Base-by-base conservation (phyloP, 2,888 invertebrate species). In the Phyto melanocephala region DNA sequence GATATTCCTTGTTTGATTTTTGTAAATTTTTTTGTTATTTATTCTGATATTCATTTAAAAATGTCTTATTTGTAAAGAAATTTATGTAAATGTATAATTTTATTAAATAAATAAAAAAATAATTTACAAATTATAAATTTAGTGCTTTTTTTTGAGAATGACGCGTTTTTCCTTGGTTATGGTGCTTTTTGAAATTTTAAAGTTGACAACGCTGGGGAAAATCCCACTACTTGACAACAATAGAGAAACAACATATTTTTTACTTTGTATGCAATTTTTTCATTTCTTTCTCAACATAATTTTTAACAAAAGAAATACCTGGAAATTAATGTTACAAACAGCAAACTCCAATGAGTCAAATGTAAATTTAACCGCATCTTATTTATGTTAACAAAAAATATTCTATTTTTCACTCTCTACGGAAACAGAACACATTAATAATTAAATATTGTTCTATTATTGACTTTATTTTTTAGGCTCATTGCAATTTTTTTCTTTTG, bases 321-420 rank as follows among this genome's bases (percentile, higher is more conserved):
- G 40, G 84, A 85, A 74, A 85, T 83, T 56, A 85, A 80, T 76
- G 85, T 83, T 62, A 84, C 63, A 65, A 83, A 78, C 65, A 85
- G 50, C 54, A 85, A 47, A 54, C 85, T 81, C 77, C 84, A 82
- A 67, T 83, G 71, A 13, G 80, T 80, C 22, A 71, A 68, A 76
- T 74, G 70, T 78, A 84, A 81, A 72, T 84, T 82, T 28, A 83
- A 65, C 58, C 77, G 81, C 86, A 85, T 86, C 80, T 83, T 85
- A 45, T 54, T 70, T 67, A 5, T 52, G 20, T 58, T 28, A 5
- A 8, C 10, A 24, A 58, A 33, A 1, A 15, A 10, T 33, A 40
- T 13, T 35, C 15, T 56, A 15, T 17, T 56, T 17, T 47, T 0
- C n/a, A 33, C n/a, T n/a, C 65, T 50, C 20, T 17, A 15, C n/a